Base-by-base conservation (phyloP, 2,113 vertebrate genomes). In the Aptenodytes patagonicus region DNA sequence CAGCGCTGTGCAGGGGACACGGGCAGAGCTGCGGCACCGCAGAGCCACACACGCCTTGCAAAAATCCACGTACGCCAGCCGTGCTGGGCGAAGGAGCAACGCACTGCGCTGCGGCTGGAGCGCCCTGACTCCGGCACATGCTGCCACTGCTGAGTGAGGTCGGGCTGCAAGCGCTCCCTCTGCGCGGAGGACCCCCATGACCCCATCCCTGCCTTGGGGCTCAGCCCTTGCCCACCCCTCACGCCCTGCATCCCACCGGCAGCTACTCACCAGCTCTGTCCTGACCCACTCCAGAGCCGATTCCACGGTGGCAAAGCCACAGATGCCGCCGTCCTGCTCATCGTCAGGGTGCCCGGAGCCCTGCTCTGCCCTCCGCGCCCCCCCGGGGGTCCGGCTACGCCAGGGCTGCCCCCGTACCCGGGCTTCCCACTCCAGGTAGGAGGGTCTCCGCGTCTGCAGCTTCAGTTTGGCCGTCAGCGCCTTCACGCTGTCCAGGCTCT, bases 401-500 rank as follows among this genome's bases (percentile, higher is more conserved):
- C 99, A 99, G 55, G 98, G 97, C 60, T 97, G 98, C 31, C 98
- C 98, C 97, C 98, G 97, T 4, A 99, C 94, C 17, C 93, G 97
- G n/a, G 99, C 99, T 11, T 99, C 98, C 99, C 99, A 99, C 97
- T 99, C 99, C 89, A 99, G 96, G 62, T 99, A 99, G 2, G 99
- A 99, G 1, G 99, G 99, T 87, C 99, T 97, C 78, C 99, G 98
- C 0, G 99, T 99, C 97, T 99, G 98, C 36, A 99, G 84, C 93
- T 99, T 99, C 93, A 99, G 98, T 95, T 99, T 99, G 88, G 98
- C 98, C 0, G 99, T 95, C 29, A 99, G 98, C 0, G 99, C 99
- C 93, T 99, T 99, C 61, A 99, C 95, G 5, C 98, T 98, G 26
- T 98, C 99, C 96, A 99, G 97, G 90, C 97, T 98, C 94, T 98